Evolutionary conservation across 2,888 invertebrate genomes (phyloP).

Genomic region (Lamellibrachia columna): DNA sequence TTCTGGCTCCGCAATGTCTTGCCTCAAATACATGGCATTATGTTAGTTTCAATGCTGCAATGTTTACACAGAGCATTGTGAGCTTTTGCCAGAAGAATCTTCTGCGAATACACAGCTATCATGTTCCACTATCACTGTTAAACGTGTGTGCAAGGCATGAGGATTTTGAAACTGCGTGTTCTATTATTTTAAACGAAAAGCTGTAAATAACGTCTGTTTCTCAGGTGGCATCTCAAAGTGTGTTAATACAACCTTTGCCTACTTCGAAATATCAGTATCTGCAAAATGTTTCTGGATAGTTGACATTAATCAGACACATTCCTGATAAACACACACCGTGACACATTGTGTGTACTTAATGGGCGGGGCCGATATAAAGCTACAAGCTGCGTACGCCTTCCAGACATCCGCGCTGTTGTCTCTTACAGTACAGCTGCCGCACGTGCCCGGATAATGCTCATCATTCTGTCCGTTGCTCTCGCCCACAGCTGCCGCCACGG

Average conservation of each 20-base stretch:
- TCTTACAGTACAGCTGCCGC: background rate
- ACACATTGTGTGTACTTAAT: background rate
- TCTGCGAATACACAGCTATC: background rate
- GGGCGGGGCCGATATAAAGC: background rate
- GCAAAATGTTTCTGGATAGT: background rate
- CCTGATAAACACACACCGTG: conserved; percentile 1
- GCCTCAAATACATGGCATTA: background rate
- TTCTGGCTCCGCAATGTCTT: background rate
- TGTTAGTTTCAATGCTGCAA: background rate
- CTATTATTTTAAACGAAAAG: too few species aligned
- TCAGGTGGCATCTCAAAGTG: background rate
- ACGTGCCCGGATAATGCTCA: background rate
- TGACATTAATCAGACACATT: background rate
- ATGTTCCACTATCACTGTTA: background rate
- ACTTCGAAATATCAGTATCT: background rate
- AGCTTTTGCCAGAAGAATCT: background rate
- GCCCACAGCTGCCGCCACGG: background rate
- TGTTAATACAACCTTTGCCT: background rate
- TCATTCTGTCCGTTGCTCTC: background rate
- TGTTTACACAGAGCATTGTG: background rate
- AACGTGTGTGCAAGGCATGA: background rate
- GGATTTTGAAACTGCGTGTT: too few species aligned
- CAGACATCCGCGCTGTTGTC: background rate
- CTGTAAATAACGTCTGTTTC: background rate
- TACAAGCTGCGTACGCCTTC: background rate